These are phyloP conservation scores for Poeciliopsis occidentalis DNA, from an alignment of 2,113 vertebrate species.

Conservation along the genomic window DNA sequence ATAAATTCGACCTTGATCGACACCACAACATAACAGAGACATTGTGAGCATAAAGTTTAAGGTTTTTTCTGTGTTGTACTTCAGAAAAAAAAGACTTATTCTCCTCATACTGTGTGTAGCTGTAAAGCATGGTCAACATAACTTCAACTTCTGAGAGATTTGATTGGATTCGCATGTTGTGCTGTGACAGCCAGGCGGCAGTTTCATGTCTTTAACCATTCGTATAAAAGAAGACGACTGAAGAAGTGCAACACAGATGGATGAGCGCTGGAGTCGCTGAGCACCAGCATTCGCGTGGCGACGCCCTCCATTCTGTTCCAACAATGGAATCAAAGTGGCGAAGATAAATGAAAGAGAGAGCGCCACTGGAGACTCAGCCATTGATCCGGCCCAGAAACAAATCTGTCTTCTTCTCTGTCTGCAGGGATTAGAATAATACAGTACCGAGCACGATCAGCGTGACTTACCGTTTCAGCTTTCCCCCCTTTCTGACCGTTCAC, in stretches of 20 bases:
- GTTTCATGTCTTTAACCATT: conserved; percentile 28
- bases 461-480: conserved; percentile 9
- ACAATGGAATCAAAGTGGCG: conserved; percentile 55
- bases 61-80: too few species aligned
- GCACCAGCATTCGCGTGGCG: conserved; percentile 26
- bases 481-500: conserved; percentile 18
- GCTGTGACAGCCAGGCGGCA: conserved; percentile 28
- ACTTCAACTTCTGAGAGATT: conserved; percentile 2
- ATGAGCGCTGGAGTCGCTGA: conserved; percentile 46
- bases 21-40: too few species aligned
- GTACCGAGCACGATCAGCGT: conserved; percentile 30
- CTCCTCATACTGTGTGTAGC: background rate
- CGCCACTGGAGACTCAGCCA: conserved; percentile 48
- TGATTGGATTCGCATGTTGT: conserved; percentile 26
- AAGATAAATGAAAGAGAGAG: conserved; percentile 58
- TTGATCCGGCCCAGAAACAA: conserved; percentile 60
- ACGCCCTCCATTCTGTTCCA: conserved; percentile 37
- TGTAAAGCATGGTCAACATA: conserved; percentile 17
- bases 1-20: too few species aligned
- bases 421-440: conserved; percentile 51
- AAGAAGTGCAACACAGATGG: conserved; percentile 37
- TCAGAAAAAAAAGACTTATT: too few species aligned
- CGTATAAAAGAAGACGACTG: conserved; percentile 27
- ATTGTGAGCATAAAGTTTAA: too few species aligned
- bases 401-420: conserved; percentile 58